A percentile compares a stretch with the other conserved stretches of the same genome.
Conservation (phyloP, 2,113 vertebrate genomes). For the Antechinus flavipes region DNA sequence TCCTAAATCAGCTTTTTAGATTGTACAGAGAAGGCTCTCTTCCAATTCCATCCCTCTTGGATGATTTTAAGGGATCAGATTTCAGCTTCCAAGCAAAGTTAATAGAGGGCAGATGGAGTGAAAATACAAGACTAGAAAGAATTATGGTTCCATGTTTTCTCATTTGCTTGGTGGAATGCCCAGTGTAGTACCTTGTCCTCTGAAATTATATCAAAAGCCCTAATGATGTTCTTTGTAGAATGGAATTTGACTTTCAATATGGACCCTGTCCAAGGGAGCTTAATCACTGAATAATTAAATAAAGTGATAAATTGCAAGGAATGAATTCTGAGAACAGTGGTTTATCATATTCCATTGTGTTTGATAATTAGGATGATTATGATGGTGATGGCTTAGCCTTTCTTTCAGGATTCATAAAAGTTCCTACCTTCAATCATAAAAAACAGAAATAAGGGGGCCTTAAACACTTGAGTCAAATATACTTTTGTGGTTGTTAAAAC, state of each 20-base stretch:
- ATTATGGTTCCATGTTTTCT: background rate
- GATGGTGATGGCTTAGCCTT: background rate
- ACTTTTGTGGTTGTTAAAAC: background rate
- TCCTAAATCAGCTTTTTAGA: background rate
- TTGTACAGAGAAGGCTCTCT: background rate
- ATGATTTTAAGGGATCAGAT: constrained; percentile 43
- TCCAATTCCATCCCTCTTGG: constrained; percentile 8
- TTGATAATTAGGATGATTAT: background rate
- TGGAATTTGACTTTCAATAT: background rate
- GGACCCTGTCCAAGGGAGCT: background rate
- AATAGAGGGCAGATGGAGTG: constrained; percentile 35
- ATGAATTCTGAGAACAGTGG: background rate
- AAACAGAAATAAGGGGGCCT: background rate
- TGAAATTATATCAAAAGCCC: background rate
- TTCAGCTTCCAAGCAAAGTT: constrained; percentile 59
- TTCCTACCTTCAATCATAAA: background rate
- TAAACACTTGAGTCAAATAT: background rate
- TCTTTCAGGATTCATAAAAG: background rate
- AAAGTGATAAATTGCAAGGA: background rate
- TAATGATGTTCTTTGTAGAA: background rate
- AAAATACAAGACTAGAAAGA: constrained; percentile 18
- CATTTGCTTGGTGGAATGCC: constrained; percentile 8
- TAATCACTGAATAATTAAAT: background rate
- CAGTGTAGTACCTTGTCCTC: background rate
- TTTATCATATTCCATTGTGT: background rate